Evolutionary conservation across 2,797 vertebrate species (phyloP).

Genomic region (Pteropus rufus): DNA sequence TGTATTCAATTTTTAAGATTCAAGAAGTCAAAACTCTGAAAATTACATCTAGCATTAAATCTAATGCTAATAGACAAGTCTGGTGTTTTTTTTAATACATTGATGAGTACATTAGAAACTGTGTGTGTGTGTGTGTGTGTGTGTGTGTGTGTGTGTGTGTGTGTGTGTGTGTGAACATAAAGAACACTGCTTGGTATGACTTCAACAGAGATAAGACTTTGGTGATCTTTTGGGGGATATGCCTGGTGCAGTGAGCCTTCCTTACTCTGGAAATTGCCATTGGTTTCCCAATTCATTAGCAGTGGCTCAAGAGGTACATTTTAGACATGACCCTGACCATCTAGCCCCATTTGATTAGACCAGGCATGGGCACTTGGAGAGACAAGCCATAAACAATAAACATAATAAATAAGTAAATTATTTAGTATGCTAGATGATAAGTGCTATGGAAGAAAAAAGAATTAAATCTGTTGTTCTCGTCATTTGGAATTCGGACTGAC

Average conservation of each 20-base stretch:
- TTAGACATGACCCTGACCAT: background rate
- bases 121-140: background rate
- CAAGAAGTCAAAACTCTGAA: slow-evolving; percentile 40
- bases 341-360: background rate
- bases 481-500: background rate
- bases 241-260: background rate
- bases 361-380: background rate
- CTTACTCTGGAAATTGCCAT: background rate
- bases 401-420: background rate
- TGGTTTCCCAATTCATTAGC: background rate
- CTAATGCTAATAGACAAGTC: background rate
- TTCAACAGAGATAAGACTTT: background rate
- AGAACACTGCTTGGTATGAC: background rate
- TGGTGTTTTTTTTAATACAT: background rate
- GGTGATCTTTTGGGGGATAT: background rate
- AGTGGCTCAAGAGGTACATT: background rate
- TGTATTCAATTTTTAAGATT: background rate
- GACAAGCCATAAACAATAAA: background rate
- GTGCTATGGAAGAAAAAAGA: background rate
- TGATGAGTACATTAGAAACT: background rate
- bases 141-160: background rate
- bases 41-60: slow-evolving; percentile 7
- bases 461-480: background rate
- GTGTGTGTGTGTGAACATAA: background rate
- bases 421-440: background rate